Percentiles rank a stretch among this genome's conserved stretches.
phyloP scores from a whole-genome alignment of 2,797 vertebrate genomes.

The Enteromius treurensis region DNA sequence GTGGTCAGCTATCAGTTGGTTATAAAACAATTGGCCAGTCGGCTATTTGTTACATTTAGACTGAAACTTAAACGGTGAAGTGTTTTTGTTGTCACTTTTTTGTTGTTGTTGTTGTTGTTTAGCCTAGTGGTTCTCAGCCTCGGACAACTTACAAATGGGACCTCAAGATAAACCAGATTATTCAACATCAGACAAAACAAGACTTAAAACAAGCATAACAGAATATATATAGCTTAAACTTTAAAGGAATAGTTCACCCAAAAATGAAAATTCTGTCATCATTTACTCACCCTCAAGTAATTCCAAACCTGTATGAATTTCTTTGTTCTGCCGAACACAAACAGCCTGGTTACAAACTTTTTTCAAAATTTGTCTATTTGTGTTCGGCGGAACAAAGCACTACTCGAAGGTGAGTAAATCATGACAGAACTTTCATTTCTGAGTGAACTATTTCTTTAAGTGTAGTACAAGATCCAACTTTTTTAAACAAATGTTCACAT shows the following conservation, averaged over 20 bases:
- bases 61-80: background rate
- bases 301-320: too few species aligned
- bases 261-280: too few species aligned
- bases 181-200: background rate
- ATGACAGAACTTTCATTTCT: too few species aligned
- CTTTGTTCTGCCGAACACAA: too few species aligned
- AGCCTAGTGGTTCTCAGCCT: background rate
- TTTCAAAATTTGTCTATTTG: too few species aligned
- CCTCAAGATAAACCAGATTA: background rate
- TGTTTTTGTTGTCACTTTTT: background rate
- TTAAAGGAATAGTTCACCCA: too few species aligned
- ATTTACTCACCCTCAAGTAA: too few species aligned
- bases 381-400: too few species aligned
- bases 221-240: background rate
- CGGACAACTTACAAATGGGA: background rate
- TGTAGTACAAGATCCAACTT: background rate
- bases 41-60: background rate
- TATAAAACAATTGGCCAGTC: background rate
- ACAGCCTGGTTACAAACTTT: too few species aligned
- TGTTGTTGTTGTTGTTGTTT: too few species aligned
- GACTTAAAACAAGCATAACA: background rate
- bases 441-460: background rate
- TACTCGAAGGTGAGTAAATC: too few species aligned
- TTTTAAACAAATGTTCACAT: background rate
- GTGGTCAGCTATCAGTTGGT: conserved; percentile 18